Base-by-base conservation (phyloP, 1,140 invertebrate genomes). In the Eumaeus atala region DNA sequence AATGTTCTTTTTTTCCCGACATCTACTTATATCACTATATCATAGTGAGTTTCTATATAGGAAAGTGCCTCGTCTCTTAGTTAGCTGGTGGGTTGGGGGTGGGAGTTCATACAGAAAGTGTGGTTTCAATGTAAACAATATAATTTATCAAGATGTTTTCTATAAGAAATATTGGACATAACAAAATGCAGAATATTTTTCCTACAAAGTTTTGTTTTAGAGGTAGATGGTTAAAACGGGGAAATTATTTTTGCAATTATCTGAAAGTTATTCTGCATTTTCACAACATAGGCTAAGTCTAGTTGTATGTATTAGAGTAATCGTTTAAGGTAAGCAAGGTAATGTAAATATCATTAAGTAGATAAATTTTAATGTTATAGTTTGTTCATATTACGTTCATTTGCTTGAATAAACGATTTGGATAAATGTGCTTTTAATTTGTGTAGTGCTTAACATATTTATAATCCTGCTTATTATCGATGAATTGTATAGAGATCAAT, bases 381-480 rank as follows among this genome's bases (percentile, higher is more conserved):
- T 86, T 86, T 86, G 83, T 86, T 86, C 81, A 86, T 84, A 82
- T 82, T 86, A 86, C 79, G 77, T 86, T 86, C 71, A 86, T 80
- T 86, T 86, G 83, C 83, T 86, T 86, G 77, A 86, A 83, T 86
- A 86, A 86, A 86, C 77, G 75, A 86, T 86, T 86, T 84, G 83
- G 79, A 86, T 84, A 81, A 77, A 51, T 68, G 69, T 61, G 73
- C 51, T 54, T 77, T 77, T 77, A 49, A 77, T 82, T 75, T 72
- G 21, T 28, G 38, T 36, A 58, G 18, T 34, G 14, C 2, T 14
- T 58, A 6, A 47, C 36, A 40, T 42, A 48, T 28, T 28, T 28
- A 28, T 28, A 3, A 28, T 28, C 6, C 12, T 35, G 12, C 53
- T 48, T 38, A 34, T 16, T 55, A n/a, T n/a, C n/a, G n/a, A n/a